Percentiles rank a stretch among this genome's conserved stretches.
These are phyloP conservation scores for Plagodis pulveraria DNA, from an alignment of 2,888 invertebrate species.

Conservation along the genomic window DNA sequence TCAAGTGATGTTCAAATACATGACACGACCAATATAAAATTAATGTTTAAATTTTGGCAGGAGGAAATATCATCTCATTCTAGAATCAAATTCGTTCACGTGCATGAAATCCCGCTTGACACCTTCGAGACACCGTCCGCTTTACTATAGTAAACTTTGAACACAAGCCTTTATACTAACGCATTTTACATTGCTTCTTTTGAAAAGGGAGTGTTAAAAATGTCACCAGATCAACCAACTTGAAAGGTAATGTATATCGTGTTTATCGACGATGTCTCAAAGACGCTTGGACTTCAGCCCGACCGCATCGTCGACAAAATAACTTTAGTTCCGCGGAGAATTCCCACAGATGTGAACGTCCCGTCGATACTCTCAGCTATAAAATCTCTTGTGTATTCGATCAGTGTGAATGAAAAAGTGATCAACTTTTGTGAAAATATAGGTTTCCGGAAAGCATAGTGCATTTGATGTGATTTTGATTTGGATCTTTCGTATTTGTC, in stretches of 20 bases:
- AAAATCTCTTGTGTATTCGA: conserved; percentile 26
- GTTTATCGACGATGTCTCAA: conserved; percentile 44
- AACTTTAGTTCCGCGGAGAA: conserved; percentile 72
- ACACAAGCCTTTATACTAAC: conserved; percentile 26
- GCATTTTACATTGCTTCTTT: conserved; percentile 35
- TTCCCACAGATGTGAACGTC: conserved; percentile 65
- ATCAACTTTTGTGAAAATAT: conserved; percentile 16
- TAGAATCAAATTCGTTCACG: conserved; percentile 75
- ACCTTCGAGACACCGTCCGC: conserved; percentile 49
- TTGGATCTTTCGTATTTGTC: conserved; percentile 6
- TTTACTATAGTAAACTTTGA: conserved; percentile 21
- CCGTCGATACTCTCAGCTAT: conserved; percentile 19
- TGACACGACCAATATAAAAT: too few relatives aligned
- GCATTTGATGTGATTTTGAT: conserved; percentile 9
- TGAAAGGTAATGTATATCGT: conserved; percentile 54
- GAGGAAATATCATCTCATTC: conserved; percentile 62
- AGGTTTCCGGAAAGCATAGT: conserved; percentile 18
- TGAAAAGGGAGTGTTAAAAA: neutral
- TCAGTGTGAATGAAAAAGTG: conserved; percentile 31
- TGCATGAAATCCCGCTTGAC: conserved; percentile 70
- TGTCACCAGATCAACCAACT: conserved; percentile 19
- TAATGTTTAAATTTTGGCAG: conserved; percentile 52
- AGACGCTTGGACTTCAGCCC: conserved; percentile 37
- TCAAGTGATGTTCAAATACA: too few relatives aligned
- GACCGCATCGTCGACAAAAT: conserved; percentile 63